Percentiles rank a stretch among this genome's conserved stretches.
These are phyloP conservation scores for Pedionomus torquatus DNA, from an alignment of 2,113 vertebrate species.

Conservation along the genomic window DNA sequence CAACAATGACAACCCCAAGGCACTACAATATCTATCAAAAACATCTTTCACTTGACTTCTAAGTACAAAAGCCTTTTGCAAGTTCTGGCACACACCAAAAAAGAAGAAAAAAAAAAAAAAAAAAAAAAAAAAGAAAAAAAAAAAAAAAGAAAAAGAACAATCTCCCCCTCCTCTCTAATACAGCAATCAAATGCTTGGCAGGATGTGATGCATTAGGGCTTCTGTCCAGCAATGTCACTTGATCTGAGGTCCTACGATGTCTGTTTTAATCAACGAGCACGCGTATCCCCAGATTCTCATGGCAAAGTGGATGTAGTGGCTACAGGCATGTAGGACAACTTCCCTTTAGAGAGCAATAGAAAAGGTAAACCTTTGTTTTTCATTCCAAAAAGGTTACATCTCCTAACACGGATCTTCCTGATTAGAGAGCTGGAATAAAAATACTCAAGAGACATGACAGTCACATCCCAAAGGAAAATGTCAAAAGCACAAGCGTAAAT, in stretches of 20 bases:
- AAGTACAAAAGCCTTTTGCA: background rate
- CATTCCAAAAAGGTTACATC: background rate
- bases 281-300: background rate
- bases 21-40: background rate
- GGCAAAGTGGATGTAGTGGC: background rate
- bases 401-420: background rate
- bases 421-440: slow-evolving; percentile 7
- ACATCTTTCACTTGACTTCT: background rate
- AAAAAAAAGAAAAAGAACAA: slow-evolving; percentile 14
- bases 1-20: background rate
- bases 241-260: background rate
- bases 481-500: background rate
- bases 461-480: background rate
- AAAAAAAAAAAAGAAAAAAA: background rate
- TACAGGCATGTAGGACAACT: slow-evolving; percentile 65
- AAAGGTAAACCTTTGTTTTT: background rate
- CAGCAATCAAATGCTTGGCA: background rate
- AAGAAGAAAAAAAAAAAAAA: background rate
- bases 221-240: slow-evolving; percentile 14
- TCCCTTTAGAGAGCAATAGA: slow-evolving; percentile 68
- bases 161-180: slow-evolving; percentile 60
- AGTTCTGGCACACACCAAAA: background rate
- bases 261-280: background rate
- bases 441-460: background rate
- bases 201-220: background rate